Evolutionary conservation across 2,113 vertebrate species (phyloP), one percentile per base, ranked within the genome.

Genomic region (Sitta europaea): DNA sequence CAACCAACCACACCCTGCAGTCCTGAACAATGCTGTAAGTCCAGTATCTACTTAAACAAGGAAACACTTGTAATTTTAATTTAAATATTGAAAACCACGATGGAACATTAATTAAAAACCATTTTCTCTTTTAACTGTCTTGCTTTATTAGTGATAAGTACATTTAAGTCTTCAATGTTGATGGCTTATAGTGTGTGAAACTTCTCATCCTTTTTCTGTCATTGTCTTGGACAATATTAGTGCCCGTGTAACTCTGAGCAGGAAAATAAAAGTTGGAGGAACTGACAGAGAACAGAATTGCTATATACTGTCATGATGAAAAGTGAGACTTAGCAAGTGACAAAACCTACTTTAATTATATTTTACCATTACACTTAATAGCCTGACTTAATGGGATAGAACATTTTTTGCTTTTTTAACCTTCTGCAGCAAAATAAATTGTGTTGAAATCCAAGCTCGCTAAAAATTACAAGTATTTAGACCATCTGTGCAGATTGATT

Each of bases 401-500:
- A 82, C 51, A 22, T 72, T 54, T 80, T 88, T 67, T 48, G 40
- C 47, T 84, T 76, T n/a, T 50, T 62, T 72, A 62, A 79, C 86
- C 40, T 68, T 76, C 9, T 75, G 59, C 3, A 2, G 62, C 79
- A 86, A 75, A 88, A 89, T 11, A 72, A 79, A 74, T 48, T 17
- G 11, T 58, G 11, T 38, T 62, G 43, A 88, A 74, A 73, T 36
- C 15, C 58, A 80, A 73, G 63, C 88, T 35, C 31, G 55, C 48
- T n/a, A 76, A 85, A 70, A 88, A 11, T 62, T 62, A 31, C 19
- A 76, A 53, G 31, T 31, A 61, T 92, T 68, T 54, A 88, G 51
- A 43, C 77, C 62, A 94, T 91, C 92, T 91, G 78, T 95, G 51
- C 66, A 92, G 43, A 53, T 90, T 86, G 24, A 47, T 76, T 90